Evolutionary conservation across 2,888 invertebrate genomes (phyloP), one percentile per base, ranked within the genome.

Genomic region (Artemia sp.): DNA sequence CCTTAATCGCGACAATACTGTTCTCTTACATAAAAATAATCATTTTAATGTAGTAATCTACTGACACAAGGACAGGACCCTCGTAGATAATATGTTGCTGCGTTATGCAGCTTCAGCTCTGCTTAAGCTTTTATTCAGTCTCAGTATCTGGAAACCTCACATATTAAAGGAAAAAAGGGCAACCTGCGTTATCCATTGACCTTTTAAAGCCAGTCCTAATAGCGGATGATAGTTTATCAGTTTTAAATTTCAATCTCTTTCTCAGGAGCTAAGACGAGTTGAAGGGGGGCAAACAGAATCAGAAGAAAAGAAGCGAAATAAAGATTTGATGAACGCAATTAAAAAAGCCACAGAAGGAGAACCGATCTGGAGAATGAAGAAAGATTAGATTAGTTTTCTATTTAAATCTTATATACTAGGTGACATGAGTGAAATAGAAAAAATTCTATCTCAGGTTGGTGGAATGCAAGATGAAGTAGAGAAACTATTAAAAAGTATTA

Each of bases 241-340:
- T 2, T 8, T 58, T 58, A 8, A 10, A 8, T 58, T 19, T 58
- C 11, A 8, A 8, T 19, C 10, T 10, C 24, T 2, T 10, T 58
- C 24, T 58, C n/a, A 38, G 64, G 64, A 58, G 11, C 9, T 58
- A 10, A 58, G 24, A 24, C n/a, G 24, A 58, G 24, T 58, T 58
- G 64, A 58, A n/a, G 12, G 64, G 14, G 64, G n/a, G 8, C n/a
- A 10, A 11, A 19, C 64, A 58, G 64, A 58, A 9, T 58, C 64
- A 58, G 64, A 58, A 9, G 64, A 58, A 58, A 58, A 58, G 64
- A n/a, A 19, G 64, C n/a, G 24, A 58, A 58, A 58, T 58, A 58
- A 58, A 24, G 14, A 58, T 19, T 58, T 58, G 9, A 58, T 58
- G 64, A 24, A 58, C n/a, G 64, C 64, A 58, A 58, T 58, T 58